These are phyloP conservation scores for Drosophila neocordata DNA, from an alignment of 1,140 invertebrate genomes.

Conservation along the genomic window DNA sequence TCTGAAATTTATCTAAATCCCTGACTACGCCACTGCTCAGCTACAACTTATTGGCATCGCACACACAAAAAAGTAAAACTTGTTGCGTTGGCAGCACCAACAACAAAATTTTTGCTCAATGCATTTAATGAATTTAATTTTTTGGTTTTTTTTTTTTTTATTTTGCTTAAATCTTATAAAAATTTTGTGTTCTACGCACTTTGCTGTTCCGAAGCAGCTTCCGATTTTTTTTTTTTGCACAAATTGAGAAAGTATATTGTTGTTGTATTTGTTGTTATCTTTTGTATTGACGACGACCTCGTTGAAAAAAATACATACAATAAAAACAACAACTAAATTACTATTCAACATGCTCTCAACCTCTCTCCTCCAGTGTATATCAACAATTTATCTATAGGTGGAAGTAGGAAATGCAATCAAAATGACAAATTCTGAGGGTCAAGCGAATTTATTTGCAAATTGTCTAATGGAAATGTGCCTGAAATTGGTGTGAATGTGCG, in stretches of 20 bases:
- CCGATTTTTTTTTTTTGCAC: conserved; percentile 59
- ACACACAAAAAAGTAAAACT: conserved; percentile 44
- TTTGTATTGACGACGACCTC: conserved; percentile 18
- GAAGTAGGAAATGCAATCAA: conserved; percentile 62
- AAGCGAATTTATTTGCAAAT: conserved; percentile 32
- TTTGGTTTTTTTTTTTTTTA: conserved; percentile 28
- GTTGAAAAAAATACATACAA: conserved; percentile 21
- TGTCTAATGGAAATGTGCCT: conserved; percentile 11
- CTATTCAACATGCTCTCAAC: conserved; percentile 37
- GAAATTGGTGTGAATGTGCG: not conserved
- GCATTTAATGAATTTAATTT: conserved; percentile 47
- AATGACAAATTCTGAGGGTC: conserved; percentile 69
- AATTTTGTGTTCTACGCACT: conserved; percentile 52
- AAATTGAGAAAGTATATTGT: conserved; percentile 21
- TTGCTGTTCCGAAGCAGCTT: conserved; percentile 42
- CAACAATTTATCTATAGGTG: conserved; percentile 62
- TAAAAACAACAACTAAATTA: conserved; percentile 47
- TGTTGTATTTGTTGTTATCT: conserved; percentile 20
- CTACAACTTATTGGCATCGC: conserved; percentile 72
- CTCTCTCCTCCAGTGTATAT: conserved; percentile 42
- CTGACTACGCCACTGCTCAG: not conserved
- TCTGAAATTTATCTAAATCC: not conserved
- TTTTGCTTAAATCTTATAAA: conserved; percentile 46
- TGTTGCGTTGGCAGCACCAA: conserved; percentile 54
- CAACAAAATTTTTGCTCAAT: conserved; percentile 37